A percentile compares a stretch with the other conserved stretches of the same genome.
phyloP scores from a whole-genome alignment of 2,888 invertebrate genomes.

The Scaptomyza flava region DNA sequence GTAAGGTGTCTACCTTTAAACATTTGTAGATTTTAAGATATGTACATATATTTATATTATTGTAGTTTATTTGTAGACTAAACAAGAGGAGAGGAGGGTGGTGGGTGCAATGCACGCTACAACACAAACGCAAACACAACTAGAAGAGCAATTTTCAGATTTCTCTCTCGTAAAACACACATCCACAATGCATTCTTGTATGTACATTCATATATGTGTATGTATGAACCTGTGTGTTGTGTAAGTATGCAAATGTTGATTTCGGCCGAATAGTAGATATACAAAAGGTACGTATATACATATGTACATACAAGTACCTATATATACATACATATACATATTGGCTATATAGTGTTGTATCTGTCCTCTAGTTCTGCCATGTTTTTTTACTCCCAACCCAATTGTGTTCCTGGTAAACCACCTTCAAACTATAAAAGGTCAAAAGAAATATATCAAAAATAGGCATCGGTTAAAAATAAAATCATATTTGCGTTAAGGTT shows the following conservation, averaged over 20 bases:
- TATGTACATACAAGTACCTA: neutral
- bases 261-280: neutral
- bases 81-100: neutral
- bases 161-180: conserved; percentile 7
- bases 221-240: conserved; percentile 1
- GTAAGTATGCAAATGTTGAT: neutral
- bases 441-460: too few relatives aligned
- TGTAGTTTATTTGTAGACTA: neutral
- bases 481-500: too few relatives aligned
- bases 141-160: conserved; percentile 12
- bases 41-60: neutral
- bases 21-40: neutral
- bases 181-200: conserved; percentile 2
- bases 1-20: neutral
- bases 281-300: neutral
- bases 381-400: neutral
- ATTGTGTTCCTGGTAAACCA: neutral
- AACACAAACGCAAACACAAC: conserved; percentile 1
- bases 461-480: too few relatives aligned
- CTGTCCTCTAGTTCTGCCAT: neutral
- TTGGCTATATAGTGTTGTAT: neutral
- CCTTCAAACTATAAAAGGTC: too few relatives aligned
- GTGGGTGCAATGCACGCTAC: neutral
- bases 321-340: neutral
- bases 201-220: conserved; percentile 6